Percentiles rank a stretch among this genome's conserved stretches.
These are phyloP conservation scores for Amaurobius ferox DNA, from an alignment of 2,888 invertebrate genomes.

Conservation along the genomic window DNA sequence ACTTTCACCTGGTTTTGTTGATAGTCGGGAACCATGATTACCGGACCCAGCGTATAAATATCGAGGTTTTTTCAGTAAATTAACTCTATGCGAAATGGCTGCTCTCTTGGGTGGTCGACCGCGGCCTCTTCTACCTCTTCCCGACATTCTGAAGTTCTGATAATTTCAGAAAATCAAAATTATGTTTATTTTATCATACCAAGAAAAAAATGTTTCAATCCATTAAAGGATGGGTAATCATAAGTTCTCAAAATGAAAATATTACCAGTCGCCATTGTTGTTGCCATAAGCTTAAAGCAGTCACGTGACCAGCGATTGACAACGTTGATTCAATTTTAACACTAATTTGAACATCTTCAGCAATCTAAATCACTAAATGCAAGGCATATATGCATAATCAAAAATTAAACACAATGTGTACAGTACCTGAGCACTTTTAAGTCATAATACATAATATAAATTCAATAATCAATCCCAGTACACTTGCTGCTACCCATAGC, in stretches of 20 bases:
- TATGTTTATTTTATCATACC: constrained; percentile 10
- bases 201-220: constrained; percentile 8
- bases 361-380: background rate
- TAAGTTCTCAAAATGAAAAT: constrained; percentile 57
- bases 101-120: constrained; percentile 72
- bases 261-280: constrained; percentile 70
- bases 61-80: constrained; percentile 72
- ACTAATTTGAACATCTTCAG: constrained; percentile 7
- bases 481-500: constrained; percentile 37
- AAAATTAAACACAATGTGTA: background rate
- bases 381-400: background rate
- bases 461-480: background rate
- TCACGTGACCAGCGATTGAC: constrained; percentile 72
- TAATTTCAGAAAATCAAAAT: constrained; percentile 2
- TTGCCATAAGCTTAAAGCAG: constrained; percentile 49
- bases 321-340: constrained; percentile 54
- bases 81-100: constrained; percentile 67
- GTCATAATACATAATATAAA: background rate
- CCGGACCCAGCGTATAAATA: constrained; percentile 73
- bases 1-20: constrained; percentile 67
- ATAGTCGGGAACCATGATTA: constrained; percentile 68
- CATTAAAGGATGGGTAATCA: constrained; percentile 35
- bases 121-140: constrained; percentile 71
- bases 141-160: constrained; percentile 55
- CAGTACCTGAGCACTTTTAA: background rate